Conservation (phyloP, 2,888 invertebrate genomes). For the Epistrophella euchroma region DNA sequence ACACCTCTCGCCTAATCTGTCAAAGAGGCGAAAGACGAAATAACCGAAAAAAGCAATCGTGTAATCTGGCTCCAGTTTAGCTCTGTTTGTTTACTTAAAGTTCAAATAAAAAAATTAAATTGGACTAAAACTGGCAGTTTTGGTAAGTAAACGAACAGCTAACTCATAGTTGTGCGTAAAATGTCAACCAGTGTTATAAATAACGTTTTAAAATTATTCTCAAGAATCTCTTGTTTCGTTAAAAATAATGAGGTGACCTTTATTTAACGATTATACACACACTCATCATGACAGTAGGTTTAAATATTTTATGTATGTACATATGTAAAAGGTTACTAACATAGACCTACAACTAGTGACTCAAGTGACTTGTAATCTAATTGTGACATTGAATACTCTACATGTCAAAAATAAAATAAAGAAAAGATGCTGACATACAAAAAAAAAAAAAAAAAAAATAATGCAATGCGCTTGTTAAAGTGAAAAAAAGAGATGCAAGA, state of each 20-base stretch:
- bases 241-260: slow-evolving; percentile 29
- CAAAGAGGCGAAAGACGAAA: no score
- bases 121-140: no score
- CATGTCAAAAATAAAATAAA: slow-evolving; percentile 19
- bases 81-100: no score
- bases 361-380: slow-evolving; percentile 46
- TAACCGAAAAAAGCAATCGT: no score
- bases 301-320: not conserved
- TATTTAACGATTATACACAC: not conserved
- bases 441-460: slow-evolving; percentile 9
- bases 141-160: no score
- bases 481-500: slow-evolving; percentile 31
- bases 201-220: not conserved
- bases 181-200: slow-evolving; percentile 24
- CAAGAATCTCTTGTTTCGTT: not conserved
- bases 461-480: slow-evolving; percentile 13
- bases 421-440: slow-evolving; percentile 18
- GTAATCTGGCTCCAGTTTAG: no score
- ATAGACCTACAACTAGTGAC: not conserved
- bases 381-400: slow-evolving; percentile 57
- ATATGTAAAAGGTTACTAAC: not conserved
- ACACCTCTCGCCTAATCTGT: no score
- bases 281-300: not conserved
- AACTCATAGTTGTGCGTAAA: slow-evolving; percentile 3
- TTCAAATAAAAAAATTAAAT: no score